phyloP scores from a whole-genome alignment of 2,113 vertebrate species.

The Sphyrna mokarran region DNA sequence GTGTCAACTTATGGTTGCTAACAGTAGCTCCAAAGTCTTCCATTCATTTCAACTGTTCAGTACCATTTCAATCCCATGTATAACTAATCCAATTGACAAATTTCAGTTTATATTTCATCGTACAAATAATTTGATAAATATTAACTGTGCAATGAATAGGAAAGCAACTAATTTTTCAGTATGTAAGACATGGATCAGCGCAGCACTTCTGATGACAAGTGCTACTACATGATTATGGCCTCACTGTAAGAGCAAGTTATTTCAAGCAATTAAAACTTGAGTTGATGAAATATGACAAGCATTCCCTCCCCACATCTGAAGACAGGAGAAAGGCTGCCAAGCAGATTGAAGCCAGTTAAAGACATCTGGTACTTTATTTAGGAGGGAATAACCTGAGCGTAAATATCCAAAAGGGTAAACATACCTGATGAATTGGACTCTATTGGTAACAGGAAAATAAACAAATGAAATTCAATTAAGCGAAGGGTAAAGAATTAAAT shows the following conservation, averaged over 20 bases:
- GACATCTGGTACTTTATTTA: neutral
- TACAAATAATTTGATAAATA: neutral
- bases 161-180: neutral
- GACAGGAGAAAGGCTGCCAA: neutral
- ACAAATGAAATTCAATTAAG: neutral
- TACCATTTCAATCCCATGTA: neutral
- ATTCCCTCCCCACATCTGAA: conserved; percentile 8
- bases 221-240: neutral
- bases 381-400: neutral
- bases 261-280: conserved; percentile 4
- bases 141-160: neutral
- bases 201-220: neutral
- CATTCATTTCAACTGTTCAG: neutral
- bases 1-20: neutral
- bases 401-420: neutral
- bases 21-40: neutral
- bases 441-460: neutral
- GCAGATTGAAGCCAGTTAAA: neutral
- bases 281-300: neutral
- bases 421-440: neutral
- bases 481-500: neutral
- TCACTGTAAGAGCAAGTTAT: neutral
- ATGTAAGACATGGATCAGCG: neutral
- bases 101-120: neutral
- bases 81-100: neutral